phyloP scores from a whole-genome alignment of 2,888 invertebrate genomes.

The Parnassius apollo region DNA sequence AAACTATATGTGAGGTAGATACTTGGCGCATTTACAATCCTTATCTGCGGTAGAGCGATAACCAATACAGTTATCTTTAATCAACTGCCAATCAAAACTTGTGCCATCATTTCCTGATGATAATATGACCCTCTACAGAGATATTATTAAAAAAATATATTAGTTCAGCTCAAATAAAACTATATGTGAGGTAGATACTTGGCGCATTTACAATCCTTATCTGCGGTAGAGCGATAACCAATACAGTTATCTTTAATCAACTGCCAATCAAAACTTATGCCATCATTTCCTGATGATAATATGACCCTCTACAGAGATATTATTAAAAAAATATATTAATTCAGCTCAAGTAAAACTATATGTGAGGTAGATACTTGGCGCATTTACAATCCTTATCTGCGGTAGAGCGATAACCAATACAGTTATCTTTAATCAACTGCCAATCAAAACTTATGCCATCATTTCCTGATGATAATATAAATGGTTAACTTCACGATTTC shows the following conservation, averaged over 20 bases:
- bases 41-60: conserved; percentile 21
- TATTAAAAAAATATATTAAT: conserved; percentile 4
- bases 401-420: too few relatives aligned
- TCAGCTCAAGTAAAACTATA: conserved; percentile 1
- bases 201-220: too few relatives aligned
- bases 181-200: too few relatives aligned
- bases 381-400: too few relatives aligned
- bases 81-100: conserved; percentile 28
- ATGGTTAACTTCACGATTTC: conserved; percentile 2
- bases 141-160: conserved; percentile 1
- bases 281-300: conserved; percentile 32
- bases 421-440: conserved; percentile 1
- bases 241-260: neutral
- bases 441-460: conserved; percentile 29
- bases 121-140: neutral
- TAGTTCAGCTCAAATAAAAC: conserved; percentile 5
- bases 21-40: conserved; percentile 11
- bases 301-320: neutral
- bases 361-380: too few relatives aligned
- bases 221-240: too few relatives aligned
- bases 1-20: neutral
- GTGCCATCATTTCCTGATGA: conserved; percentile 29
- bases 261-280: conserved; percentile 29
- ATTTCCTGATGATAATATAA: conserved; percentile 32
- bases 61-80: conserved; percentile 15